Evolutionary conservation across 2,113 vertebrate genomes (phyloP).

Genomic region (Dunckerocampus dactyliophorus): DNA sequence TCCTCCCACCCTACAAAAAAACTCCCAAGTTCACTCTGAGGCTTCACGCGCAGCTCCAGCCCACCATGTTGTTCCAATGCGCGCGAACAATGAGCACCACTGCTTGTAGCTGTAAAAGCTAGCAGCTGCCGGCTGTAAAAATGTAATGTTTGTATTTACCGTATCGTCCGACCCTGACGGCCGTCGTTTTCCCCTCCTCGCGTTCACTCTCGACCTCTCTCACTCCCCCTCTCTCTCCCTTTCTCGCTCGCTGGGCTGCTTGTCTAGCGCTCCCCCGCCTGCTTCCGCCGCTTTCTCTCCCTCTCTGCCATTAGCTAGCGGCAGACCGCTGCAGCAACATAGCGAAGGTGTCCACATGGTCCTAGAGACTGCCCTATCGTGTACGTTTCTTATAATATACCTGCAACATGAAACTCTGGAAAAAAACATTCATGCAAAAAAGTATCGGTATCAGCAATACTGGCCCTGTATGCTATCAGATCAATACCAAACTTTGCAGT

Average conservation of each 20-base stretch:
- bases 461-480: too few relatives aligned
- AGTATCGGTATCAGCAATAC: too few relatives aligned
- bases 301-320: constrained; percentile 47
- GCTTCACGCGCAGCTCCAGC: constrained; percentile 41
- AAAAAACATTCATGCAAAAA: too few relatives aligned
- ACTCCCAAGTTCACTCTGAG: constrained; percentile 62
- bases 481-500: too few relatives aligned
- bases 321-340: constrained; percentile 66
- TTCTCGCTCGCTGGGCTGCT: constrained; percentile 61
- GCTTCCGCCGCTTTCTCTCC: constrained; percentile 56
- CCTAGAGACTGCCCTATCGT: constrained; percentile 51
- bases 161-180: constrained; percentile 72
- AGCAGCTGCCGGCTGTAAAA: constrained; percentile 25
- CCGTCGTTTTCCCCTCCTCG: constrained; percentile 54
- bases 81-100: constrained; percentile 32
- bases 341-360: constrained; percentile 63
- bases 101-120: constrained; percentile 32
- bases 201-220: constrained; percentile 38
- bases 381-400: too few relatives aligned
- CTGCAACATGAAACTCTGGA: too few relatives aligned
- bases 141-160: constrained; percentile 73
- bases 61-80: constrained; percentile 15
- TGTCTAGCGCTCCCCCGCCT: constrained; percentile 66
- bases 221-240: constrained; percentile 33
- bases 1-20: constrained; percentile 21